Base-by-base conservation (phyloP, 2,888 invertebrate genomes). In the Slavum lentiscoides region DNA sequence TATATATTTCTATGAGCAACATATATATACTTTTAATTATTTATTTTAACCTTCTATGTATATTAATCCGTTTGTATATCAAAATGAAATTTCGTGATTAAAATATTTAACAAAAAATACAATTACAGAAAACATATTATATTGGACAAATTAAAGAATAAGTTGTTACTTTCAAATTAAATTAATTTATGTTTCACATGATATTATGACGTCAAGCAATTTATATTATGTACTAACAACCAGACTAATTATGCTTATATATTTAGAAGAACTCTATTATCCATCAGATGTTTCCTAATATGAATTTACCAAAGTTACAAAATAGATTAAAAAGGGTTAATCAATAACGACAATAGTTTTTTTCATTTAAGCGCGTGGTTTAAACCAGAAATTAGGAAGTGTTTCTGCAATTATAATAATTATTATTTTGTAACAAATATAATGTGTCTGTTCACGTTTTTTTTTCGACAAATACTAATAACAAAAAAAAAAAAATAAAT, bases 261-360 rank as follows among this genome's bases (percentile, higher is more conserved):
- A 23, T 49, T 68, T 74, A 62, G 53, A 74, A 74, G 62, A 23
- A 74, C 62, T 62, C 8, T 62, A 62, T 62, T 74, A 53, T 62
- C 30, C 53, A 64, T 64, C 62, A 74, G 49, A 53, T 11, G n/a
- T 37, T 30, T 74, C 53, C 30, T 62, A 37, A 74, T 74, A 74
- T 74, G 53, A 74, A 62, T 74, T 64, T 62, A 49, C 30, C 6
- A 62, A 74, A 53, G 62, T 62, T 64, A 11, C 30, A 37, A 74
- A 62, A 74, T 64, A 6, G 43, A 43, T 43, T 43, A 73, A 3
- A n/a, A 53, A 53, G 74, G 62, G n/a, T 62, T 64, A 53, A 53
- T 62, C 53, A n/a, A 30, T n/a, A 30, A 49, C 53, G 74, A 74
- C 49, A 53, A 53, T 64, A n/a, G 62, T 74, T 62, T 53, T 62